Evolutionary conservation across 2,888 invertebrate species (phyloP), one percentile per base, ranked within the genome.

Genomic region (Cephus nigrinus): DNA sequence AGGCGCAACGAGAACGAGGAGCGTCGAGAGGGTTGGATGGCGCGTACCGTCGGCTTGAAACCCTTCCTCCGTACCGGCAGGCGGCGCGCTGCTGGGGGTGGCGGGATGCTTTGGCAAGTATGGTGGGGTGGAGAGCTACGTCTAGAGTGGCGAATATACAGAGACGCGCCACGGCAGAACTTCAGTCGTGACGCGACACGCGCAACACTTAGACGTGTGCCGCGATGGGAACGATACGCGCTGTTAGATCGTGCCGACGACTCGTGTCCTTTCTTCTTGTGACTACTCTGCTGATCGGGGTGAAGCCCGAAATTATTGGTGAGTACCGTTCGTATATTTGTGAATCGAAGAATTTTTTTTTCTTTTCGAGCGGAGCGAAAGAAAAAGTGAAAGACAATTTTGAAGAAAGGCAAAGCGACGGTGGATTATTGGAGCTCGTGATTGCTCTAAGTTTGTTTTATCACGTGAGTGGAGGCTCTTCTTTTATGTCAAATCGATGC

Each of bases 131-230:
- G 12, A 32, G 23, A 23, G 30, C 5, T 71, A 32, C 71, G 33
- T 23, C 33, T 71, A 33, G 74, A 74, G 74, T 33, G 36, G 85
- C 77, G 82, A 80, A 88, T 90, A 88, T 88, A 89, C 86, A 86
- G 84, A 84, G 84, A 82, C 85, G 84, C 85, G 83, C 84, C 83
- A 85, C 86, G 85, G 84, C 83, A 86, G 84, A 85, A 88, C 83
- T 88, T 88, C 89, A 91, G 91, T 91, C 88, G 88, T 84, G 84
- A 88, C 89, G 91, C 90, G 90, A 87, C 90, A 88, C 88, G 89
- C 91, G 91, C 86, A 84, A 85, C 86, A 83, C 80, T 81, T 82
- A 75, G 34, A 77, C 30, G 74, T 74, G 74, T 35, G 11, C 5
- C 36, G 74, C 30, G 36, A 35, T 74, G 35, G 74, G 74, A 4